Conservation (phyloP, 2,797 vertebrate species). For the Dryobates pubescens region DNA sequence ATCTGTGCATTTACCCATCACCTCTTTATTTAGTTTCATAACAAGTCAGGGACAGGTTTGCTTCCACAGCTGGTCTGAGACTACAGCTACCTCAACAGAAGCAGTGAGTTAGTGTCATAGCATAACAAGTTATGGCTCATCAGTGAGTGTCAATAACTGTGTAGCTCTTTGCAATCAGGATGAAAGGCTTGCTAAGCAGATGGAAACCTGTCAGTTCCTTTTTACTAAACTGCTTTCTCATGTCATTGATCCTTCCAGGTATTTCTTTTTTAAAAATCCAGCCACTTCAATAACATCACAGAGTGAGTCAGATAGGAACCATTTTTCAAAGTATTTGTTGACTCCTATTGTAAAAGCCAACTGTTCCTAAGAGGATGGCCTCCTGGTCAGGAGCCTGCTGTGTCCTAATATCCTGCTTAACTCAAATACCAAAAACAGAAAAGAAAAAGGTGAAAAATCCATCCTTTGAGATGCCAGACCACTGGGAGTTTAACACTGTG, state of each 20-base stretch:
- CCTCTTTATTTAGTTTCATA: neutral
- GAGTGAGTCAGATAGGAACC: neutral
- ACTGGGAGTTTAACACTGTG: neutral
- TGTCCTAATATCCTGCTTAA: neutral
- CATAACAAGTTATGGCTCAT: neutral
- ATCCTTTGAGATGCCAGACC: neutral
- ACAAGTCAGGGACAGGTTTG: neutral
- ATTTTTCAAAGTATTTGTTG: neutral
- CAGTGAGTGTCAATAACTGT: neutral
- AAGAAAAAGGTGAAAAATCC: neutral
- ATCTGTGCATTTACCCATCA: neutral
- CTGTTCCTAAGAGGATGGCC: neutral
- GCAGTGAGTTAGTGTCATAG: neutral
- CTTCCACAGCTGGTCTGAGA: neutral
- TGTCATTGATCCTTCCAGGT: neutral
- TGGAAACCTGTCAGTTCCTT: conserved; percentile 7
- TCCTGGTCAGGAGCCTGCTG: neutral
- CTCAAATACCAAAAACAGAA: neutral
- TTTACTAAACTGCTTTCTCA: neutral
- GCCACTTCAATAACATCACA: neutral
- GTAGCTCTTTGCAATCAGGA: neutral
- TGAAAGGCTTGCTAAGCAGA: neutral
- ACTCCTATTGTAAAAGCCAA: neutral
- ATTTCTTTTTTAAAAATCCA: neutral
- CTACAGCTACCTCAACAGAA: neutral